Percentiles rank a stretch among this genome's conserved stretches.
Evolutionary conservation across 2,888 invertebrate species (phyloP).

Genomic region (Drosophila anomalata): DNA sequence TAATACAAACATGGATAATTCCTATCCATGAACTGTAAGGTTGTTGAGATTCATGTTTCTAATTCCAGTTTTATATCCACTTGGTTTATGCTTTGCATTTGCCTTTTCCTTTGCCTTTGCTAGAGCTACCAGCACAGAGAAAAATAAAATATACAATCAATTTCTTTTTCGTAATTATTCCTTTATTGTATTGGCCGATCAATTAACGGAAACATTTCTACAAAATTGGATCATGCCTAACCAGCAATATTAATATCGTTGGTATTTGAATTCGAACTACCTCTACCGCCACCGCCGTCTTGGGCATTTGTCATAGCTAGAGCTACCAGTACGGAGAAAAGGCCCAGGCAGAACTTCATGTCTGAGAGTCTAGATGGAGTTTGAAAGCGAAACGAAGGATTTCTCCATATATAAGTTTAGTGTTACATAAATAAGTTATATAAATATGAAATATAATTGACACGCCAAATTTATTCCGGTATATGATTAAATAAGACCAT

Average conservation of each 20-base stretch:
- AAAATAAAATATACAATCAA: neutral
- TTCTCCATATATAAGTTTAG: neutral
- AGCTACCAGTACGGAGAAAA: neutral
- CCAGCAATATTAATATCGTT: neutral
- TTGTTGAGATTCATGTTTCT: neutral
- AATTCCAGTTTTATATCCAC: neutral
- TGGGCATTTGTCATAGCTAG: neutral
- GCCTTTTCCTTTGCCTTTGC: neutral
- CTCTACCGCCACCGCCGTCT: neutral
- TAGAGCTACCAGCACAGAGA: neutral
- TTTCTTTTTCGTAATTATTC: neutral
- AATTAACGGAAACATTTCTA: neutral
- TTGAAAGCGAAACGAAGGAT: neutral
- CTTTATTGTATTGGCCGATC: neutral
- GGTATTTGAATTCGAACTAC: neutral
- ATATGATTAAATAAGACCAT: neutral
- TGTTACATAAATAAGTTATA: slow-evolving; percentile 3
- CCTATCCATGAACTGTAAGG: neutral
- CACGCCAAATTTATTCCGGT: neutral
- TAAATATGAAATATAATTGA: neutral
- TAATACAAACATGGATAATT: neutral
- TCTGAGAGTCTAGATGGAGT: neutral
- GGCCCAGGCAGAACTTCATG: slow-evolving; percentile 11
- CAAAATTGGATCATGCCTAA: neutral
- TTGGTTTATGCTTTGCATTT: no score